A percentile compares a stretch with the other conserved stretches of the same genome.
Evolutionary conservation across 2,113 vertebrate species (phyloP).

Genomic region (Azemiops feae): DNA sequence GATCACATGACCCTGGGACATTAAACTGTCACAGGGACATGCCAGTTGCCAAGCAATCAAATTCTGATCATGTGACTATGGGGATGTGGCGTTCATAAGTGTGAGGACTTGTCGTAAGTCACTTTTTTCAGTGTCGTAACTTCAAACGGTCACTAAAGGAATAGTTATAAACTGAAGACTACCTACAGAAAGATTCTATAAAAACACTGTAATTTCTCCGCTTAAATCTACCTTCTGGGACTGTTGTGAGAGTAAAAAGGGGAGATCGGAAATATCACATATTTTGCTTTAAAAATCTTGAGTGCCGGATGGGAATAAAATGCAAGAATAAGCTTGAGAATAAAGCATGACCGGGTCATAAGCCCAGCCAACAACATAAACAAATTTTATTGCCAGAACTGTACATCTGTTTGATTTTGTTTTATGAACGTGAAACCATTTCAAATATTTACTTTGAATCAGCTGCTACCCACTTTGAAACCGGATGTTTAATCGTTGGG

Average conservation of each 20-base stretch:
- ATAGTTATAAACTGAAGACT: background rate
- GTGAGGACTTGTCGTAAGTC: background rate
- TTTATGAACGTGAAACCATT: background rate
- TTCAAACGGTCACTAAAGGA: background rate
- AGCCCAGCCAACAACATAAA: background rate
- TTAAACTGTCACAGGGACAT: background rate
- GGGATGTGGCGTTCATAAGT: background rate
- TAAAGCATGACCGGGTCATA: background rate
- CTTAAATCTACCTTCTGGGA: background rate
- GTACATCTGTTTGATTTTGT: background rate
- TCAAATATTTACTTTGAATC: background rate
- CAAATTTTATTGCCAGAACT: background rate
- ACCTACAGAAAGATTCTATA: background rate
- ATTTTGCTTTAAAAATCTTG: background rate
- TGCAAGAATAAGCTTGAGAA: background rate
- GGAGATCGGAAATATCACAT: background rate
- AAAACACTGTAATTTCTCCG: background rate
- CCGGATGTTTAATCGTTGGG: background rate
- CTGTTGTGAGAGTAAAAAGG: background rate
- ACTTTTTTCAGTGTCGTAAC: background rate
- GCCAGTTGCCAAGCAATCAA: background rate
- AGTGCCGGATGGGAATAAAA: background rate
- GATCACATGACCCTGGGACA: background rate
- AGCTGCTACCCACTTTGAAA: background rate
- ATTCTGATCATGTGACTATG: background rate